A percentile compares a stretch with the other conserved stretches of the same genome.
phyloP scores from a whole-genome alignment of 2,113 vertebrate species.

The Chaenocephalus aceratus region DNA sequence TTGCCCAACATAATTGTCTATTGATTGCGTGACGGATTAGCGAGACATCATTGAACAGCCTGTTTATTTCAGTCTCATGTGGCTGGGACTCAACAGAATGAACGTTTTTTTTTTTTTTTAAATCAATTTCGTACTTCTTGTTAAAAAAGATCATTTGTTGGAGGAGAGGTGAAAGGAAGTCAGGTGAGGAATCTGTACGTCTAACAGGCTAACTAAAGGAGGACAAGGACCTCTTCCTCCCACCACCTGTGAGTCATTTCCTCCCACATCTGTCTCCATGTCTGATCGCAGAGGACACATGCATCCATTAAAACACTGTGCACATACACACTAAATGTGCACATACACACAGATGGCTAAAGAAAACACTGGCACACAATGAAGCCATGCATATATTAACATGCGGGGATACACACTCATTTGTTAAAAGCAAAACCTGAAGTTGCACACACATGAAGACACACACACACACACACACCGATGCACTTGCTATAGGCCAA shows the following conservation, averaged over 20 bases:
- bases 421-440: conserved; percentile 19
- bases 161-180: conserved; percentile 6
- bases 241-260: conserved; percentile 67
- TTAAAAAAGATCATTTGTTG: background rate
- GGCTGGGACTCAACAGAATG: background rate
- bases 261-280: conserved; percentile 55
- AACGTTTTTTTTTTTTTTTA: background rate
- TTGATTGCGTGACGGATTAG: conserved; percentile 31
- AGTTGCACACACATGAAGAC: conserved; percentile 33
- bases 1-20: conserved; percentile 33
- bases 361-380: background rate
- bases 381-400: conserved; percentile 6
- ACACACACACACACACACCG: conserved; percentile 41
- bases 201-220: conserved; percentile 41
- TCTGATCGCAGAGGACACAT: conserved; percentile 38
- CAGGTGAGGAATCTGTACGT: conserved; percentile 11
- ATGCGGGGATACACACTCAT: background rate
- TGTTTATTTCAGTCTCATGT: conserved; percentile 15
- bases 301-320: conserved; percentile 35
- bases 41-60: background rate
- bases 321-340: conserved; percentile 10
- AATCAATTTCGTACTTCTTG: background rate
- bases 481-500: conserved; percentile 61
- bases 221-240: conserved; percentile 64
- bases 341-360: background rate